Conservation (phyloP, 2,888 invertebrate species). For the Mythimna loreyi region DNA sequence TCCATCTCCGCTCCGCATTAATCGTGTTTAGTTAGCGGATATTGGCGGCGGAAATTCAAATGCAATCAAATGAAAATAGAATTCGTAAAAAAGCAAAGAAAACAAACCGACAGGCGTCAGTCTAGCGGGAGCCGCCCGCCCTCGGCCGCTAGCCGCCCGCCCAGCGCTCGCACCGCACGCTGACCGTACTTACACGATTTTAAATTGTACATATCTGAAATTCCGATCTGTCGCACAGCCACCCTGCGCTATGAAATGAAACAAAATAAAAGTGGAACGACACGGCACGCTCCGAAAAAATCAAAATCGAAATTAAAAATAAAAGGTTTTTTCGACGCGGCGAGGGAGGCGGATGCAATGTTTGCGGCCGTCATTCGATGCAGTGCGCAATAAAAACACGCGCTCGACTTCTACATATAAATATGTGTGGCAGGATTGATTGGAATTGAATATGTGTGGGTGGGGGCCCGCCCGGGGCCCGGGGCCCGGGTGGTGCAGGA, state of each 20-base stretch:
- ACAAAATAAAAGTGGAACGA: constrained; percentile 90
- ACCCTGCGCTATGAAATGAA: constrained; percentile 91
- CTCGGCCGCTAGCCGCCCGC: constrained; percentile 70
- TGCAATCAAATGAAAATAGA: constrained; percentile 91
- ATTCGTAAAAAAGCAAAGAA: constrained; percentile 90
- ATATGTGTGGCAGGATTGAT: constrained; percentile 89
- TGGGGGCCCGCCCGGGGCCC: constrained; percentile 62
- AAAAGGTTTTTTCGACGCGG: constrained; percentile 85
- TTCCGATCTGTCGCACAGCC: constrained; percentile 91
- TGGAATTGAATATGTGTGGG: constrained; percentile 90
- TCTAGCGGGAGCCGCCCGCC: constrained; percentile 82
- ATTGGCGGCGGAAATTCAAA: constrained; percentile 91
- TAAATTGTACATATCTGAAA: constrained; percentile 91
- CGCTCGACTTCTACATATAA: constrained; percentile 86
- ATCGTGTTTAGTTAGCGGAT: constrained; percentile 91
- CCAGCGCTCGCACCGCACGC: constrained; percentile 74
- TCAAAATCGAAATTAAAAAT: constrained; percentile 91
- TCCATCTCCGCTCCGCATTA: constrained; percentile 89
- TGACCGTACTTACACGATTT: constrained; percentile 91
- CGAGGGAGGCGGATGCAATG: constrained; percentile 88
- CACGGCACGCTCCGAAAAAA: constrained; percentile 88
- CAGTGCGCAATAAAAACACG: constrained; percentile 90
- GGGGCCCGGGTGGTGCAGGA: constrained; percentile 72
- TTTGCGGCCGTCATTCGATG: constrained; percentile 90
- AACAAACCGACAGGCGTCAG: constrained; percentile 91